Evolutionary conservation across 2,113 vertebrate species (phyloP), one percentile per base, ranked within the genome.

Genomic region (Alethe diademata): DNA sequence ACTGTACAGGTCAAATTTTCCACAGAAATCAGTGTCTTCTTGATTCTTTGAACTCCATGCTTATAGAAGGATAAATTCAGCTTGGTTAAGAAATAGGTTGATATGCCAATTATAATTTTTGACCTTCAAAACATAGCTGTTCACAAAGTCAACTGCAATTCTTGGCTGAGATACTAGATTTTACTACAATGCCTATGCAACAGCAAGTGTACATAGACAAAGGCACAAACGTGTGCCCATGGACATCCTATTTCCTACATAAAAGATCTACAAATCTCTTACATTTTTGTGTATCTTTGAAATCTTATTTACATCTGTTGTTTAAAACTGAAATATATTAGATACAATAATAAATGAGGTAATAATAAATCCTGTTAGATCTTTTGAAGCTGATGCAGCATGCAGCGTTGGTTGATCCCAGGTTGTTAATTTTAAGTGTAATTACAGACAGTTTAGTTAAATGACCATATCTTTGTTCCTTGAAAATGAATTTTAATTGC

Each of bases 1-100:
- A 62, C 43, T 81, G 42, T 78, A 83, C 47, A 64, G 47, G 64
- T 47, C 87, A 73, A 81, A 92, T 35, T 96, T 94, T 97, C 88
- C 81, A 79, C 10, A 80, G 79, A 92, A 94, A 94, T 83, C 62
- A 94, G 61, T 84, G 74, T 35, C 69, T 19, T 72, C 57, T 67
- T 54, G 28, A 70, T 69, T 67, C 64, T 80, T 90, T 64, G 75
- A 96, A 62, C 23, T 73, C n/a, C 50, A 17, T 74, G 66, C 23
- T 85, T 75, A 84, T 6, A 93, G 33, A 18, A 80, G 6, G 12
- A 91, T 69, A 92, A 58, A 58, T 71, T 84, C 42, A 86, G 38
- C 25, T 92, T 78, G 42, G 28, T 38, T 81, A 80, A 90, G 56
- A 78, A 92, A 78, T 14, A 84, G 25, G 14, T 29, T 31, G 8